Evolutionary conservation across 2,888 invertebrate genomes (phyloP), one percentile per base, ranked within the genome.

Genomic region (Leptura quadrifasciata): DNA sequence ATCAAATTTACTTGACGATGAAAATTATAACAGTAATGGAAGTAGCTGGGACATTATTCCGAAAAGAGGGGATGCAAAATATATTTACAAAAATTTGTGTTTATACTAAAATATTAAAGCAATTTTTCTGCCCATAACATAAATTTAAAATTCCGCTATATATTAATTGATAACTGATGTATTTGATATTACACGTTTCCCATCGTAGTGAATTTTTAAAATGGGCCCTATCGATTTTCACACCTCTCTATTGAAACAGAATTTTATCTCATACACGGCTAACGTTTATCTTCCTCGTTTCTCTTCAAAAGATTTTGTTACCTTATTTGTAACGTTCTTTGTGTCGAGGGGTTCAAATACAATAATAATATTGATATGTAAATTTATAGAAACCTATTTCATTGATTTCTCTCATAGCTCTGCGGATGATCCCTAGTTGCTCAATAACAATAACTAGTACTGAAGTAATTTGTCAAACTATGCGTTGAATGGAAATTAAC

Each of bases 401-500:
- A 10, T 57, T 20, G 57, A 20, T 20, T 57, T 57, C 8, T 57
- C 21, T 12, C 21, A 47, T n/a, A 3, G n/a, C n/a, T n/a, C 47
- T 47, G 47, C 15, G n/a, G 2, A 1, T 47, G 47, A 15, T 47
- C 12, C 3, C 3, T 57, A 57, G 10, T 20, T 9, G 6, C 10
- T 15, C 21, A 57, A 57, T 20, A 47, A 47, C 57, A 27, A 31
- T 31, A 31, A 31, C 39, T 64, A 21, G 52, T n/a, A 17, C 35
- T 17, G 18, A 9, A n/a, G 58, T 65, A 71, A 71, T 61, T 72
- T 72, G 52, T 68, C 65, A 71, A 75, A 75, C 60, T 39, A 58
- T 39, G 68, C 17, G 76, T 63, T 54, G 72, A 76, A 76, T 69
- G 55, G 63, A 72, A 76, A 72, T 76, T 76, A 72, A 76, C 72